These are phyloP conservation scores for Meleagris gallopavo DNA, from an alignment of 2,113 vertebrate genomes.

Conservation along the genomic window DNA sequence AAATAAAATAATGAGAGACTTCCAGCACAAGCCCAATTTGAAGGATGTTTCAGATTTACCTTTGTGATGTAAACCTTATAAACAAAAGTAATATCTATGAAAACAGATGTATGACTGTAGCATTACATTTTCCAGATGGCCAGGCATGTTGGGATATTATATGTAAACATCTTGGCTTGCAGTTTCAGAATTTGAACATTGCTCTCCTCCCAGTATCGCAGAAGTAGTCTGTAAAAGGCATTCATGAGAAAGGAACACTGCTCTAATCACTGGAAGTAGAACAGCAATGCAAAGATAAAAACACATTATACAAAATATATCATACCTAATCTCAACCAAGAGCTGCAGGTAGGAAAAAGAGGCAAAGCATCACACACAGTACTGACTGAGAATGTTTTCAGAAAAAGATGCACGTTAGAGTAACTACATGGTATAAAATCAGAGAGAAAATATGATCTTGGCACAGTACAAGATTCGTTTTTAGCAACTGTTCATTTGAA, in stretches of 20 bases:
- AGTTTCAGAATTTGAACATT: conserved; percentile 93
- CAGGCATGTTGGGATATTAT: conserved; percentile 90
- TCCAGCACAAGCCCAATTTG: conserved; percentile 35
- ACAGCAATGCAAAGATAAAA: not conserved
- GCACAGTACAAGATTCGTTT: not conserved
- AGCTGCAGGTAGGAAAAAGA: not conserved
- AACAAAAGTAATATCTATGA: conserved; percentile 81
- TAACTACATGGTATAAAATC: not conserved
- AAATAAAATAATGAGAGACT: conserved; percentile 61
- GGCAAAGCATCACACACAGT: not conserved
- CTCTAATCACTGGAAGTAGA: conserved; percentile 45
- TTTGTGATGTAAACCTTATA: conserved; percentile 81
- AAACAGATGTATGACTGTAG: conserved; percentile 85
- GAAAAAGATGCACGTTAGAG: not conserved
- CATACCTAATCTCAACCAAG: not conserved
- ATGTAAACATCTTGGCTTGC: conserved; percentile 92
- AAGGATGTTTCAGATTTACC: conserved; percentile 79
- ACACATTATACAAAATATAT: not conserved
- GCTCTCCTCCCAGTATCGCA: conserved; percentile 89
- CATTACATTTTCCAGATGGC: conserved; percentile 98
- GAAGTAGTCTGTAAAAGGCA: conserved; percentile 88
- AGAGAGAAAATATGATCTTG: not conserved
- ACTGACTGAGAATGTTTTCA: not conserved
- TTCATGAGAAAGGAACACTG: conserved; percentile 72
- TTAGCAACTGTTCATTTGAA: not conserved